A percentile compares a stretch with the other conserved stretches of the same genome.
Evolutionary conservation across 2,113 vertebrate species (phyloP).

Genomic region (Elaphurus davidianus): DNA sequence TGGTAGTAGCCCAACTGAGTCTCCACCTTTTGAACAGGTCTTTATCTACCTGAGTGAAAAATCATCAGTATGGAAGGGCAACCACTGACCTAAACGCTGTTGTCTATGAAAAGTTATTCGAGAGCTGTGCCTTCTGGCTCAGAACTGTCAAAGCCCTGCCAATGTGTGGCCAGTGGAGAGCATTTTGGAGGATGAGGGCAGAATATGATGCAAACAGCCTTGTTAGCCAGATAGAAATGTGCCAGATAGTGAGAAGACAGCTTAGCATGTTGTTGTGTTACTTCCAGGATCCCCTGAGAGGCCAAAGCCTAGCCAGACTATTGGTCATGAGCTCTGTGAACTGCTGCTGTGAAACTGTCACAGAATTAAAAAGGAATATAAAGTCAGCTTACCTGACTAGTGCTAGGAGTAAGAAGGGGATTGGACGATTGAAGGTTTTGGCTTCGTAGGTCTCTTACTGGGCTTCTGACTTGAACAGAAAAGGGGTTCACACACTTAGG

Average conservation of each 20-base stretch:
- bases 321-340: not conserved
- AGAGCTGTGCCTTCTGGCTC: conserved; percentile 51
- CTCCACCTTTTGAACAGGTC: not conserved
- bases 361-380: not conserved
- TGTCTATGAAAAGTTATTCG: conserved; percentile 29
- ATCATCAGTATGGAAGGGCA: conserved; percentile 46
- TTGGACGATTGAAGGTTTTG: not conserved
- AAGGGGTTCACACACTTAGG: not conserved
- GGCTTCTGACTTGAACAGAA: not conserved
- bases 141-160: conserved; percentile 57
- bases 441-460: not conserved
- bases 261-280: not conserved
- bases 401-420: not conserved
- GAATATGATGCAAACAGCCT: conserved; percentile 18
- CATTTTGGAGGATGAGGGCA: not conserved
- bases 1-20: not conserved
- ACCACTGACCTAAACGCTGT: conserved; percentile 40
- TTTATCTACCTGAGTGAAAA: not conserved
- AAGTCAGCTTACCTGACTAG: not conserved
- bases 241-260: not conserved
- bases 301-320: not conserved
- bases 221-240: conserved; percentile 43
- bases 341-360: not conserved
- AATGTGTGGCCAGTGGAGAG: conserved; percentile 39
- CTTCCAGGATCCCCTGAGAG: not conserved